Base-by-base conservation (phyloP, 37 sponge, comb jelly and placozoan species). In the Agelas oroides region DNA sequence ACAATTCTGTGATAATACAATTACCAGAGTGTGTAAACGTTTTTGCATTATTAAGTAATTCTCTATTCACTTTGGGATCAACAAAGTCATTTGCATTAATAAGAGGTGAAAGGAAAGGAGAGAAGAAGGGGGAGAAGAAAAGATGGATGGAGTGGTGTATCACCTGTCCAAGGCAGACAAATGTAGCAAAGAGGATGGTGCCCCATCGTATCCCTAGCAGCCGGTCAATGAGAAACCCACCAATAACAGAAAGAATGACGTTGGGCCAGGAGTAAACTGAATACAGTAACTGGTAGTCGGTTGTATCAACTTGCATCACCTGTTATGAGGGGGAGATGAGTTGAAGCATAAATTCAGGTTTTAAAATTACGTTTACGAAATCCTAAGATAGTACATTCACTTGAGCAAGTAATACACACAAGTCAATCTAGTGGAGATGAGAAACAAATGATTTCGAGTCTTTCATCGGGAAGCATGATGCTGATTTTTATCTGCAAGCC, bases 251-350 rank as follows among this genome's bases (percentile, higher is more conserved):
- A 54, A 99, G 94, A n/a, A 99, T 72, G 27, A 99, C 99, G 69
- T 99, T 99, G 17, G 99, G 99, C 99, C 99, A 99, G 46, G 97
- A 97, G 87, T 99, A 99, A 53, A 99, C 81, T 11, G 99, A 96
- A 75, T 99, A 99, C 34, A 96, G 89, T 15, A 97, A 75, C 75
- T 83, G 80, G 68, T 83, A 98, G 21, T 77, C 55, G 54, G 92
- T 73, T 23, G 33, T 68, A 41, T 91, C 72, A 6, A 96, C 72
- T 5, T 65, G 23, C 86, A 95, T 83, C 46, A 89, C 92, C 92
- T 91, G 39, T 39, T 53, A 59, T n/a, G 24, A 36, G 39, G 18
- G 27, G 46, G 46, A 46, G 46, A n/a, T n/a, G n/a, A n/a, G n/a
- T n/a, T n/a, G n/a, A n/a, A n/a, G n/a, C n/a, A n/a, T n/a, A n/a